phyloP scores from a whole-genome alignment of 1,140 invertebrate species.

The Pseudomyrmex flavicornis region DNA sequence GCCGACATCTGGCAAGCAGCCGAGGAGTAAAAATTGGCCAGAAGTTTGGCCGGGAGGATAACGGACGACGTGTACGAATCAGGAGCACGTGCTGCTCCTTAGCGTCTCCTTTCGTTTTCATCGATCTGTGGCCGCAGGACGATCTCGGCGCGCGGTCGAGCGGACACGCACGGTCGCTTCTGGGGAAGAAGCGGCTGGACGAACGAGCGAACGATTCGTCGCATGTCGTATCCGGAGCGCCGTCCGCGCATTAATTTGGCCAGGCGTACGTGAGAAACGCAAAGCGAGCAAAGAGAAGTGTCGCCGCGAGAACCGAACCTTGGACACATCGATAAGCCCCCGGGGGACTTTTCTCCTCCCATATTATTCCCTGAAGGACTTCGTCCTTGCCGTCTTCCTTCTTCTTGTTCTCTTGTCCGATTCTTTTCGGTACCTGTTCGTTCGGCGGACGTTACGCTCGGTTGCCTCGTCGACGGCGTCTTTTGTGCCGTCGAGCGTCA shows the following conservation, averaged over 20 bases:
- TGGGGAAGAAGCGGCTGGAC: conserved; percentile 17
- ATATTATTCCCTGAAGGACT: conserved; percentile 11
- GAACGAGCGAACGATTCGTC: conserved; percentile 36
- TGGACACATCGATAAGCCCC: conserved; percentile 66
- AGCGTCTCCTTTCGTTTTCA: conserved; percentile 21
- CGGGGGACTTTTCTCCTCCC: conserved; percentile 54
- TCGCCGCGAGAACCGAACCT: conserved; percentile 64
- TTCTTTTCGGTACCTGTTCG: conserved; percentile 71
- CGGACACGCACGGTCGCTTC: conserved; percentile 71
- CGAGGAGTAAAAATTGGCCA: conserved; percentile 42
- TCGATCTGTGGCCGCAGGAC: conserved; percentile 31
- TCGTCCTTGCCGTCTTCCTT: conserved; percentile 39
- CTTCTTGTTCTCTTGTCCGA: conserved; percentile 21
- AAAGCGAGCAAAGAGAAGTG: conserved; percentile 66
- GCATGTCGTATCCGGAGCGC: conserved; percentile 35
- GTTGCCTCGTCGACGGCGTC: conserved; percentile 72
- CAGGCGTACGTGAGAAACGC: conserved; percentile 61
- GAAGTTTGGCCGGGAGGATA: conserved; percentile 51
- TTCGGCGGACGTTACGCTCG: conserved; percentile 68
- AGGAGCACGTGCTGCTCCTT: conserved; percentile 66
- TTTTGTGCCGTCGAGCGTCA: conserved; percentile 76
- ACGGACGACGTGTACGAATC: conserved; percentile 48
- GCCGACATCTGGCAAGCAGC: conserved; percentile 19
- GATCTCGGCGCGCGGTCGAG: conserved; percentile 51
- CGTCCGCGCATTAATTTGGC: conserved; percentile 74